Evolutionary conservation across 1,140 invertebrate species (phyloP), one percentile per base, ranked within the genome.

Genomic region (Oncopodura yosiiana): DNA sequence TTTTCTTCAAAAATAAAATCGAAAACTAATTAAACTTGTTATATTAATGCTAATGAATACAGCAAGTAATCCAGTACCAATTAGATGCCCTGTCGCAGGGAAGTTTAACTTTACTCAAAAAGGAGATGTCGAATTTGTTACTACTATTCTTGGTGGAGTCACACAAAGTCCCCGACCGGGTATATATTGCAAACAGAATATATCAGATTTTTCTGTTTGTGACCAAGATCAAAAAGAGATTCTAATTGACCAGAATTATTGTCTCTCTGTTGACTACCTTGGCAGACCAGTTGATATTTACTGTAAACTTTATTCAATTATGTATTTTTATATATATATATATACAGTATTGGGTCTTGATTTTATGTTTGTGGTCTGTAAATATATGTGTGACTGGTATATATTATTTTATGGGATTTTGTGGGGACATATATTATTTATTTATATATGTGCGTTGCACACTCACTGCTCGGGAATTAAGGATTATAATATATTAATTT

Each of bases 1-100:
- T n/a, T n/a, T n/a, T n/a, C n/a, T n/a, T n/a, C n/a, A n/a, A n/a
- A n/a, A n/a, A n/a, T n/a, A n/a, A n/a, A n/a, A n/a, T n/a, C n/a
- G n/a, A n/a, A n/a, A n/a, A n/a, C n/a, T n/a, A n/a, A n/a, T n/a
- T n/a, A n/a, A n/a, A n/a, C n/a, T n/a, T n/a, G n/a, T n/a, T n/a
- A n/a, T n/a, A n/a, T n/a, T n/a, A 43, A 56, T 58, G 53, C 12
- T 36, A 42, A 53, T 61, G 71, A n/a, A n/a, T 72, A 29, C 65
- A 85, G 89, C 89, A 24, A 86, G 87, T 69, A 84, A 93, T 72
- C 94, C 94, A 0, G 83, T 90, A 0, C 86, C 91, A 3, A 84
- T 97, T 6, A 79, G 88, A 43, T 97, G 94, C 71, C 94, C 94
- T 0, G 83, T 98, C 1, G 94, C 90, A 38, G 94, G 94, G 8